Evolutionary conservation across 2,888 invertebrate genomes (phyloP), one percentile per base, ranked within the genome.

Genomic region (Drosophila meridiana): DNA sequence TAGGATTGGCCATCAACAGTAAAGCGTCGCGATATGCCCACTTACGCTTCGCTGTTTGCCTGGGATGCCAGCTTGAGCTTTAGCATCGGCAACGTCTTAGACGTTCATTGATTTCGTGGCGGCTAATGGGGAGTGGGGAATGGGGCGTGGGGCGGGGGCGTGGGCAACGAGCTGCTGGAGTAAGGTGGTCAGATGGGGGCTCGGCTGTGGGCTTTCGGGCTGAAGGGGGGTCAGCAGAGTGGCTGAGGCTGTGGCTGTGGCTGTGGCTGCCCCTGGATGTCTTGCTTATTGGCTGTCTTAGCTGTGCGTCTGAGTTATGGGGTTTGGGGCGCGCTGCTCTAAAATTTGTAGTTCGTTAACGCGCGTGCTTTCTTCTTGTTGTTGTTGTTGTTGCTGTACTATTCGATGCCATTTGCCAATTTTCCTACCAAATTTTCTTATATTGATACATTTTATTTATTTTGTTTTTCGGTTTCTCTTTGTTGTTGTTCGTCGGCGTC

Each of bases 381-480:
- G 26, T 8, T 40, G 40, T 28, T 40, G 56, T 38, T 40, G 56
- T 7, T 64, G 45, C 50, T n/a, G 14, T 45, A 38, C 45, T 26
- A n/a, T 56, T 55, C 34, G 40, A 32, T 55, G 40, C 53, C 30
- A 59, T 28, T 42, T 40, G 48, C 43, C 53, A 83, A 78, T 87
- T 71, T 82, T 84, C 84, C 40, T 64, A 47, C 34, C 38, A 77
- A 79, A 73, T 81, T 74, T 74, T 87, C 84, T 73, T 82, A 74
- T 74, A 86, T 88, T 73, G 83, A 88, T 87, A 82, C 88, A 82
- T 85, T 87, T 83, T 74, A 74, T 79, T 89, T 79, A 73, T 79
- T 87, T 87, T 65, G 65, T 59, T 84, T 82, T 84, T 84, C 32
- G 32, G 50, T 69, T 72, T 63, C 53, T 9, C 47, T 71, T 63